Conservation (phyloP, 2,888 invertebrate genomes). For the Scaptodrosophila latifasciaeformis region DNA sequence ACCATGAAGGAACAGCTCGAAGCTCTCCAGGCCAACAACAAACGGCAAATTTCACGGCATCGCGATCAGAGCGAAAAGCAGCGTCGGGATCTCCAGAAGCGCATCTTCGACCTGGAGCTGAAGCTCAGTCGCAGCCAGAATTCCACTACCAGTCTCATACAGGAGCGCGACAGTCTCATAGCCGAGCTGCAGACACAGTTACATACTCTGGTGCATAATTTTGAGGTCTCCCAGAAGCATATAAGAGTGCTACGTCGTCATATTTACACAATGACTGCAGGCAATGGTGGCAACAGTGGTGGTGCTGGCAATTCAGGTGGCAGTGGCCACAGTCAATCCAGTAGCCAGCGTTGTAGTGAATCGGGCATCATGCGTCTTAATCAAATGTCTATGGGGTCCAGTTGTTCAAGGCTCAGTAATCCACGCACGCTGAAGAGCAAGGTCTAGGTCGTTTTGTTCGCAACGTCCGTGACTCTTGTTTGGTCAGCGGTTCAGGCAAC, state of each 20-base stretch:
- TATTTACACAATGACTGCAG: constrained; percentile 65
- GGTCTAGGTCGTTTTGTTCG: constrained; percentile 4
- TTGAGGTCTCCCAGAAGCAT: constrained; percentile 73
- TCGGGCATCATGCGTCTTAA: constrained; percentile 8
- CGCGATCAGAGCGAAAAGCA: constrained; percentile 72
- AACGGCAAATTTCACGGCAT: constrained; percentile 67
- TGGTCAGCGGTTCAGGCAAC: constrained; percentile 34
- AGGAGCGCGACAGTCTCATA: constrained; percentile 73
- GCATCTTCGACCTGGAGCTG: constrained; percentile 71
- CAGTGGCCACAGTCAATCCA: neutral
- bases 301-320: neutral
- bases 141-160: constrained; percentile 66
- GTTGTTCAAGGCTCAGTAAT: constrained; percentile 25
- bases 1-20: constrained; percentile 63
- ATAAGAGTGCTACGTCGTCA: constrained; percentile 71
- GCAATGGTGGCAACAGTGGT: constrained; percentile 10
- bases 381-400: constrained; percentile 9
- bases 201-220: constrained; percentile 70
- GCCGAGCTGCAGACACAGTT: constrained; percentile 72
- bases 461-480: neutral
- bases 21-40: constrained; percentile 56
- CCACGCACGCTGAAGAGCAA: constrained; percentile 36
- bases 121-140: constrained; percentile 72
- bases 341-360: constrained; percentile 22
- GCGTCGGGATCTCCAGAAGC: constrained; percentile 68